Conservation (phyloP, 1,140 invertebrate species). For the Conus betulinus region DNA sequence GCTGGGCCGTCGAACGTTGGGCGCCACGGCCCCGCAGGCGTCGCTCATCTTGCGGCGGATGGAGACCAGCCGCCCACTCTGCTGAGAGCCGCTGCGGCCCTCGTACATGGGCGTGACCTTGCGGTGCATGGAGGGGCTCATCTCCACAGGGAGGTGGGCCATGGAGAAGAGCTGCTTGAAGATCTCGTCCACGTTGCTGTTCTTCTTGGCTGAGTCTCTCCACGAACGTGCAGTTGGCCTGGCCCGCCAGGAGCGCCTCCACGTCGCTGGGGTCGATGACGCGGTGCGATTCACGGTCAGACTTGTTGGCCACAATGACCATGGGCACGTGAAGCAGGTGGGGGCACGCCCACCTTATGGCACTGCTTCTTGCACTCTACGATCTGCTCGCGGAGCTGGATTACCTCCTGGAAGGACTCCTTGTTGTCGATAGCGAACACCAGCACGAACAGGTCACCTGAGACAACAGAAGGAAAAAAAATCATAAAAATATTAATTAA, state of each 20-base stretch:
- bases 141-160: constrained; percentile 88
- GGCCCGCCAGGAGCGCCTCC: constrained; percentile 52
- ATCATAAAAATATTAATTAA: not conserved
- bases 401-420: constrained; percentile 90
- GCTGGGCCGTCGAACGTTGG: constrained; percentile 88
- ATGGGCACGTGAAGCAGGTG: constrained; percentile 82
- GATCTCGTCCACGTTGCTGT: constrained; percentile 86
- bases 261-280: constrained; percentile 65
- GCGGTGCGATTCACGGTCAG: constrained; percentile 84
- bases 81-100: constrained; percentile 44
- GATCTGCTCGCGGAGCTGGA: constrained; percentile 87
- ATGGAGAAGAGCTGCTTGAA: constrained; percentile 88
- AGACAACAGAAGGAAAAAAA: constrained; percentile 35
- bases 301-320: constrained; percentile 89
- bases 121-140: constrained; percentile 90
- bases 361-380: constrained; percentile 78
- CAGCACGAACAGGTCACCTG: constrained; percentile 90
- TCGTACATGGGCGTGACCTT: constrained; percentile 70
- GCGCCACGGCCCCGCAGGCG: constrained; percentile 89
- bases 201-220: constrained; percentile 89
- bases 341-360: constrained; percentile 37
- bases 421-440: constrained; percentile 90
- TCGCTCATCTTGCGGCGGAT: constrained; percentile 87
- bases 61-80: constrained; percentile 80
- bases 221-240: constrained; percentile 83